These are phyloP conservation scores for Apus apus DNA, from an alignment of 2,113 vertebrate species.

Conservation along the genomic window DNA sequence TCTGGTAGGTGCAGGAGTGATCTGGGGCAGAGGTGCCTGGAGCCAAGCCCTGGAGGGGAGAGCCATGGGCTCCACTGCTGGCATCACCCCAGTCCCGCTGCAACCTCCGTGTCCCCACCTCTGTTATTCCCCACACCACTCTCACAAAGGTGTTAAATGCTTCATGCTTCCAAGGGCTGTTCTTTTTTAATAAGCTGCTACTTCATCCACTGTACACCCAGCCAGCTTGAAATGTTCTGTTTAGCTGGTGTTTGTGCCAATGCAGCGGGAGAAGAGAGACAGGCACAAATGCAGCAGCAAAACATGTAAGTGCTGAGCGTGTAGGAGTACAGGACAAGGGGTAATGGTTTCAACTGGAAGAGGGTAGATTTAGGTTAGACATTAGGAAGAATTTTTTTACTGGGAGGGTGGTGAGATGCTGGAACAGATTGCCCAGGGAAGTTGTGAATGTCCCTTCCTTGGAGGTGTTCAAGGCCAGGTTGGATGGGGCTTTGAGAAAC, in stretches of 20 bases:
- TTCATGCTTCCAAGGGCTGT: background rate
- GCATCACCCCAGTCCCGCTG: background rate
- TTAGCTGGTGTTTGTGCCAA: background rate
- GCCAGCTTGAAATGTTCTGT: background rate
- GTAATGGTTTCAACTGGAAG: too few species aligned
- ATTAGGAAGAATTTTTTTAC: too few species aligned
- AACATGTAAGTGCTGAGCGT: background rate
- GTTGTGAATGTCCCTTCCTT: too few species aligned
- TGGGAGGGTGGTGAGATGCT: too few species aligned
- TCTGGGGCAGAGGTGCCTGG: rapidly evolving
- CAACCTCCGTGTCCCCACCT: rapidly evolving
- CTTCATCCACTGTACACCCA: background rate
- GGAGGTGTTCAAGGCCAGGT: too few species aligned
- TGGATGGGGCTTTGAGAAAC: too few species aligned
- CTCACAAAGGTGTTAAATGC: background rate
- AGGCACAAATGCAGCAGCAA: background rate
- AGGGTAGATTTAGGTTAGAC: too few species aligned
- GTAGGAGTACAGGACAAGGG: too few species aligned
- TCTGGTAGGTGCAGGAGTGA: rapidly evolving
- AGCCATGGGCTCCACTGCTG: background rate
- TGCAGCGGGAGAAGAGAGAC: background rate
- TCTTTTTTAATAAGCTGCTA: background rate
- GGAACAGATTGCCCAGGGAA: too few species aligned
- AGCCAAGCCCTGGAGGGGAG: background rate
- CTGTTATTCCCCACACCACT: background rate